phyloP scores from a whole-genome alignment of 1,140 invertebrate species.

The Telenomus remus region DNA sequence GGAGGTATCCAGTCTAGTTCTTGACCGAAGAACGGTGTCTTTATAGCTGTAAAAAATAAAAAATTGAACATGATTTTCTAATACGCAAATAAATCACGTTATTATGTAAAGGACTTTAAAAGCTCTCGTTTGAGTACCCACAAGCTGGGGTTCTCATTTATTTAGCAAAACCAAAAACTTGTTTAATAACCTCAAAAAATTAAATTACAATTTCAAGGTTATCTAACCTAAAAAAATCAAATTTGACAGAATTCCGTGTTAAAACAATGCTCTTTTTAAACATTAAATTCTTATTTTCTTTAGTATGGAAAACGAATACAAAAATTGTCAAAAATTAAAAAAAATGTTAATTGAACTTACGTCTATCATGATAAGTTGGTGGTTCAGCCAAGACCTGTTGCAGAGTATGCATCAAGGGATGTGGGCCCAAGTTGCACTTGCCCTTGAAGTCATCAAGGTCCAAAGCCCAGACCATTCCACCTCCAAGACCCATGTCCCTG shows the following conservation, averaged over 20 bases:
- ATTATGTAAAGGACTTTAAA: too few relatives aligned
- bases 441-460: conserved; percentile 78
- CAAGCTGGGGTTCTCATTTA: too few relatives aligned
- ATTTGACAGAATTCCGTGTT: too few relatives aligned
- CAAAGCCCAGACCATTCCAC: conserved; percentile 93
- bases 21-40: conserved; percentile 58
- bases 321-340: not conserved
- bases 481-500: conserved; percentile 84
- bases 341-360: conserved; percentile 50
- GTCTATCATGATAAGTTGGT: conserved; percentile 63
- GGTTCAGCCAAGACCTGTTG: conserved; percentile 79
- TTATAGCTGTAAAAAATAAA: conserved; percentile 63
- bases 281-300: too few relatives aligned
- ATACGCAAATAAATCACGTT: not conserved
- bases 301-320: too few relatives aligned
- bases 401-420: conserved; percentile 84
- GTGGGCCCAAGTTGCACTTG: conserved; percentile 75
- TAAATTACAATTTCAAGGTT: too few relatives aligned
- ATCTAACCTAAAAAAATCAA: too few relatives aligned
- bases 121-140: too few relatives aligned
- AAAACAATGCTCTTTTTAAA: too few relatives aligned
- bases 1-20: conserved; percentile 60
- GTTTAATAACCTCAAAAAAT: too few relatives aligned
- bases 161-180: too few relatives aligned
- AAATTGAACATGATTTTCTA: too few relatives aligned